A percentile compares a stretch with the other conserved stretches of the same genome.
Conservation (phyloP, 1,140 invertebrate species). For the Drosophila rhopaloa region DNA sequence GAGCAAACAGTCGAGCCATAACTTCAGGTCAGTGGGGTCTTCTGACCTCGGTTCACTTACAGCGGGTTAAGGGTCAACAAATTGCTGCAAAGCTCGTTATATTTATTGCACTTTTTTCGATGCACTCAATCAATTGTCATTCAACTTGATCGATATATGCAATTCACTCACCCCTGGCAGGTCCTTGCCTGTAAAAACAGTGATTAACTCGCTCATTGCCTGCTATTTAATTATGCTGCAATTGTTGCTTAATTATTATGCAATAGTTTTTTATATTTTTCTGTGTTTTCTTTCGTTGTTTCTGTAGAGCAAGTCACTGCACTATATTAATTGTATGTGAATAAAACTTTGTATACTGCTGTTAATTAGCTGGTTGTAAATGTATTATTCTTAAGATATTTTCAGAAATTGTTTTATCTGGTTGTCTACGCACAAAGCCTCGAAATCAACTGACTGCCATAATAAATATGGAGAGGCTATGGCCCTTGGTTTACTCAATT, state of each 20-base stretch:
- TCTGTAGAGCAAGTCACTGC: neutral
- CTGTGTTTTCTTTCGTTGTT: neutral
- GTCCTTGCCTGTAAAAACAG: slow-evolving; percentile 16
- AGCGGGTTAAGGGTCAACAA: slow-evolving; percentile 8
- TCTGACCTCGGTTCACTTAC: slow-evolving; percentile 18
- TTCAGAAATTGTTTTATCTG: slow-evolving; percentile 3
- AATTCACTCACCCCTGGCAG: slow-evolving; percentile 40
- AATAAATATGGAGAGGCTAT: slow-evolving; percentile 3
- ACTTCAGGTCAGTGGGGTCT: slow-evolving; percentile 32
- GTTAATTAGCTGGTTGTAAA: neutral
- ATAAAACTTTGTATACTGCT: neutral
- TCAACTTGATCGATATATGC: slow-evolving; percentile 32
- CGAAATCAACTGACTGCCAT: slow-evolving; percentile 31
- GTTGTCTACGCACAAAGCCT: slow-evolving; percentile 41
- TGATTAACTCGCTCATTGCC: slow-evolving; percentile 58
- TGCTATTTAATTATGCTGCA: slow-evolving; percentile 58
- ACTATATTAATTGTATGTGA: slow-evolving; percentile 6
- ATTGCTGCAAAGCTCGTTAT: slow-evolving; percentile 20
- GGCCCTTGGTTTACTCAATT: slow-evolving; percentile 49
- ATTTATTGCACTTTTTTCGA: slow-evolving; percentile 30
- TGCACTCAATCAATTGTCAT: slow-evolving; percentile 47
- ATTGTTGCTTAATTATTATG: slow-evolving; percentile 39
- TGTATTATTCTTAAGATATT: neutral
- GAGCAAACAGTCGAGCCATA: slow-evolving; percentile 20
- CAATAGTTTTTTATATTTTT: slow-evolving; percentile 34